These are phyloP conservation scores for Athetis lepigone DNA, from an alignment of 2,888 invertebrate genomes.

Conservation along the genomic window DNA sequence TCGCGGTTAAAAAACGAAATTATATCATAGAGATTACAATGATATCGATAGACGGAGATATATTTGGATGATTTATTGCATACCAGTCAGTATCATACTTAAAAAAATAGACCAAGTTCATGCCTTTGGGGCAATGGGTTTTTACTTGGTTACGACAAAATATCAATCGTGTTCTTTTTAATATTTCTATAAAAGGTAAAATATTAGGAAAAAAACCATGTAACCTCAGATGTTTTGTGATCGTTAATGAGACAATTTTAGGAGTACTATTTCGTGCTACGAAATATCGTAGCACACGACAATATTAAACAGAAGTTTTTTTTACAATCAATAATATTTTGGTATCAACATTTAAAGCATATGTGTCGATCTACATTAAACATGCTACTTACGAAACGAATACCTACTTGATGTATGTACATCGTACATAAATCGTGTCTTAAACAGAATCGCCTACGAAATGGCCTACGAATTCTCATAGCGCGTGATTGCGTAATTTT, in stretches of 20 bases:
- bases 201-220: not conserved
- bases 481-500: no score
- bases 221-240: no score
- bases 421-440: not conserved
- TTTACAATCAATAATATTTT: not conserved
- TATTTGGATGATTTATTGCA: slow-evolving; percentile 57
- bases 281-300: slow-evolving; percentile 25
- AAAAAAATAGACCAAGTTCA: slow-evolving; percentile 48
- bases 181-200: not conserved
- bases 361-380: not conserved
- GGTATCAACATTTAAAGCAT: not conserved
- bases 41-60: slow-evolving; percentile 60
- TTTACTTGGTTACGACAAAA: slow-evolving; percentile 16
- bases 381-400: not conserved
- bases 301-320: not conserved
- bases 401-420: not conserved
- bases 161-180: not conserved
- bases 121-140: slow-evolving; percentile 37
- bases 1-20: slow-evolving; percentile 61
- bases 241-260: not conserved
- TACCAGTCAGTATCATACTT: slow-evolving; percentile 42
- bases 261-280: slow-evolving; percentile 26
- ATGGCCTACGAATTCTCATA: slow-evolving; percentile 18
- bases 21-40: slow-evolving; percentile 63
- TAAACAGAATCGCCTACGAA: slow-evolving; percentile 12